Evolutionary conservation across 2,888 invertebrate species (phyloP).

Genomic region (Drosophila glabriapex): DNA sequence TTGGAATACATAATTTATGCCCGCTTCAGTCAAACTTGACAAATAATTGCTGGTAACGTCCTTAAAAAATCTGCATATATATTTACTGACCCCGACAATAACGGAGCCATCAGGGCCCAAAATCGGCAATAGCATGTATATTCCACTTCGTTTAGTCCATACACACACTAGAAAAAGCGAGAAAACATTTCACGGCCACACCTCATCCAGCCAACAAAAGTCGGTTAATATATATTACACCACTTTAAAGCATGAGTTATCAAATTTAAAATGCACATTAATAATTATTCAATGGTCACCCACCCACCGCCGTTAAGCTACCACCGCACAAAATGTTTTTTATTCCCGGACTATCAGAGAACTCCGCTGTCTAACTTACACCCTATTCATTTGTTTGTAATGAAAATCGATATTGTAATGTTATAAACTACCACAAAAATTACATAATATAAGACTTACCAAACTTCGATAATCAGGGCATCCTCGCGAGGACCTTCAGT

Average conservation of each 20-base stretch:
- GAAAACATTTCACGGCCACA: neutral
- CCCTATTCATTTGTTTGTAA: neutral
- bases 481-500: conserved; percentile 90
- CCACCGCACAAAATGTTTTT: neutral
- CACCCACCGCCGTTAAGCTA: neutral
- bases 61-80: neutral
- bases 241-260: neutral
- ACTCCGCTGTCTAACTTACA: neutral
- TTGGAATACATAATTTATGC: neutral
- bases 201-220: neutral
- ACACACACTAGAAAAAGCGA: neutral
- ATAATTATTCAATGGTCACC: neutral
- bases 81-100: neutral
- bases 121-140: neutral
- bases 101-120: neutral
- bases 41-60: too few species aligned
- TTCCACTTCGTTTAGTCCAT: neutral
- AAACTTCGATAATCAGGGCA: conserved; percentile 92
- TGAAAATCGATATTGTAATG: neutral
- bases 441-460: conserved; percentile 81
- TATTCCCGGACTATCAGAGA: too few species aligned
- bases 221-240: neutral
- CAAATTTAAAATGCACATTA: neutral
- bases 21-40: neutral
- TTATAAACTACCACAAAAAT: neutral